These are phyloP conservation scores for Chelon labrosus DNA, from an alignment of 2,797 vertebrate genomes.

Conservation along the genomic window DNA sequence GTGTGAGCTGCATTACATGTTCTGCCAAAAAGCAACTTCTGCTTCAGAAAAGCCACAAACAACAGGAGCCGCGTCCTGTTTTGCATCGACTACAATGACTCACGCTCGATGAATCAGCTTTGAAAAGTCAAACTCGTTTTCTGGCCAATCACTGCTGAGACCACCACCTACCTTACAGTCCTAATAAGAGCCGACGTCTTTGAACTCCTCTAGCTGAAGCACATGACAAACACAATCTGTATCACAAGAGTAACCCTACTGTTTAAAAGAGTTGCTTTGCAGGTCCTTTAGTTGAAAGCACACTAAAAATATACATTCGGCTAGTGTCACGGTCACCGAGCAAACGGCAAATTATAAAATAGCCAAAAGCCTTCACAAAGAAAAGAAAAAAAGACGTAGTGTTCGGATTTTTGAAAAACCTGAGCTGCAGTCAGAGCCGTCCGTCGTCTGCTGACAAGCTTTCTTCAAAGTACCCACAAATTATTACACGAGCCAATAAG, in stretches of 20 bases:
- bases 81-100: constrained; percentile 29
- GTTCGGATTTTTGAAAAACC: constrained; percentile 42
- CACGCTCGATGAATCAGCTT: constrained; percentile 36
- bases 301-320: constrained; percentile 73
- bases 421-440: constrained; percentile 62
- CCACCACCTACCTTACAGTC: constrained; percentile 14
- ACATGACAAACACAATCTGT: constrained; percentile 41
- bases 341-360: constrained; percentile 28
- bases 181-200: constrained; percentile 11
- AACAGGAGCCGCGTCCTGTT: constrained; percentile 47
- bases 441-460: constrained; percentile 47
- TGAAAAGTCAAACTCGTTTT: constrained; percentile 30
- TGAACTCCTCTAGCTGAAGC: constrained; percentile 23
- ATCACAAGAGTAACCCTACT: constrained; percentile 20
- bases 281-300: constrained; percentile 52
- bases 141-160: constrained; percentile 19
- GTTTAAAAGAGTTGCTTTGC: constrained; percentile 27
- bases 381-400: constrained; percentile 14
- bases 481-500: constrained; percentile 22
- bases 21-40: constrained; percentile 39
- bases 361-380: constrained; percentile 35
- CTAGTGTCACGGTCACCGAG: constrained; percentile 51
- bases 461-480: constrained; percentile 54
- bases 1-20: constrained; percentile 41
- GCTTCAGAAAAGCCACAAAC: constrained; percentile 37